Percentiles rank a stretch among this genome's conserved stretches.
phyloP scores from a whole-genome alignment of 2,113 vertebrate genomes.

The Vombatus ursinus region DNA sequence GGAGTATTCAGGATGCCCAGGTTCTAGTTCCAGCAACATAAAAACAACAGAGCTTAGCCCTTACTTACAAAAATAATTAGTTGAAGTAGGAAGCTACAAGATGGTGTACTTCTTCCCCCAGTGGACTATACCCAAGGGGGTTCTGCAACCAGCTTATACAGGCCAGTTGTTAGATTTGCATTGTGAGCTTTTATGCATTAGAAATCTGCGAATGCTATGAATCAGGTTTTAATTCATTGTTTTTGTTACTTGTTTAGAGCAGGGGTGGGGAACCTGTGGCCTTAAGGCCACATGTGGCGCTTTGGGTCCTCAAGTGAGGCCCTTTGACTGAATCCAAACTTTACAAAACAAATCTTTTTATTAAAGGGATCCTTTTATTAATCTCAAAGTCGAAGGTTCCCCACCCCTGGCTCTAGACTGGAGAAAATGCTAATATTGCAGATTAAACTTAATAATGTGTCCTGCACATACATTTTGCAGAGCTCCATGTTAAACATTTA shows the following conservation, averaged over 20 bases:
- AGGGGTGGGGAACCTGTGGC: too few species aligned
- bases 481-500: not conserved
- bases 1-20: not conserved
- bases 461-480: not conserved
- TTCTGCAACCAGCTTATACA: not conserved
- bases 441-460: not conserved
- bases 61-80: not conserved
- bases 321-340: too few species aligned
- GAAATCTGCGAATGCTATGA: not conserved
- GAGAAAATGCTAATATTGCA: not conserved
- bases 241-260: not conserved
- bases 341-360: too few species aligned
- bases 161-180: not conserved
- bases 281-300: too few species aligned
- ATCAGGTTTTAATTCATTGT: not conserved
- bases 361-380: too few species aligned
- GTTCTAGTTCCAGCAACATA: not conserved
- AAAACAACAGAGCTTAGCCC: not conserved
- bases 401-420: not conserved
- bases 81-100: not conserved
- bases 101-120: not conserved
- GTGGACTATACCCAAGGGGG: not conserved
- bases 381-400: too few species aligned
- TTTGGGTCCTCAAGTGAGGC: too few species aligned
- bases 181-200: not conserved